Percentiles rank a stretch among this genome's conserved stretches.
phyloP scores from a whole-genome alignment of 2,113 vertebrate genomes.

The Psittacus erithacus region DNA sequence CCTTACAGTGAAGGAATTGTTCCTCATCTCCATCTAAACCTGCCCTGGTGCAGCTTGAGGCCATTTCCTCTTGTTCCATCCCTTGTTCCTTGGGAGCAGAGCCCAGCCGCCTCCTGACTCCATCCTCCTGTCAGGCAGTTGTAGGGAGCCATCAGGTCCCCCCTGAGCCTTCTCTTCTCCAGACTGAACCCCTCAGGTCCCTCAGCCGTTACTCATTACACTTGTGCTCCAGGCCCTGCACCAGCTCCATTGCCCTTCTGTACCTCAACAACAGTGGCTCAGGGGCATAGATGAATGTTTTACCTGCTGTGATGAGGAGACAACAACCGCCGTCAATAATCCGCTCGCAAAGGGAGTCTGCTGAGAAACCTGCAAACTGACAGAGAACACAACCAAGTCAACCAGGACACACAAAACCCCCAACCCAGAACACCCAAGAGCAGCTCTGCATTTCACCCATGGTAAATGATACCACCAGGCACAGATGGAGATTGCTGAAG shows the following conservation, averaged over 20 bases:
- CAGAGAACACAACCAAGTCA: not conserved
- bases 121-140: too few species aligned
- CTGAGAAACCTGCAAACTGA: conserved; percentile 97
- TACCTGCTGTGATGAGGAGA: conserved; percentile 93
- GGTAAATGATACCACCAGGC: not conserved
- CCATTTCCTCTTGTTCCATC: too few species aligned
- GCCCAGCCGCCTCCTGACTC: too few species aligned
- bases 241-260: not conserved
- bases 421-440: not conserved
- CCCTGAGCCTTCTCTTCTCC: not conserved
- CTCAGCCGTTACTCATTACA: not conserved
- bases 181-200: not conserved
- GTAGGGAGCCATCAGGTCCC: too few species aligned
- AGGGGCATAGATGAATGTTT: not conserved
- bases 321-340: conserved; percentile 89
- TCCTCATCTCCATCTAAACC: too few species aligned
- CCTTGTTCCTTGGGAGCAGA: too few species aligned
- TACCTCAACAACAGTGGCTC: not conserved
- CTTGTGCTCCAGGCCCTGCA: not conserved
- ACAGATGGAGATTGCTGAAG: not conserved
- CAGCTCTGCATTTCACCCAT: not conserved
- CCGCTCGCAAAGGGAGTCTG: conserved; percentile 92
- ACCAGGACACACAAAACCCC: not conserved
- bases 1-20: too few species aligned
- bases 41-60: too few species aligned